Evolutionary conservation across 2,113 vertebrate species (phyloP).

Genomic region (Gorilla gorilla): DNA sequence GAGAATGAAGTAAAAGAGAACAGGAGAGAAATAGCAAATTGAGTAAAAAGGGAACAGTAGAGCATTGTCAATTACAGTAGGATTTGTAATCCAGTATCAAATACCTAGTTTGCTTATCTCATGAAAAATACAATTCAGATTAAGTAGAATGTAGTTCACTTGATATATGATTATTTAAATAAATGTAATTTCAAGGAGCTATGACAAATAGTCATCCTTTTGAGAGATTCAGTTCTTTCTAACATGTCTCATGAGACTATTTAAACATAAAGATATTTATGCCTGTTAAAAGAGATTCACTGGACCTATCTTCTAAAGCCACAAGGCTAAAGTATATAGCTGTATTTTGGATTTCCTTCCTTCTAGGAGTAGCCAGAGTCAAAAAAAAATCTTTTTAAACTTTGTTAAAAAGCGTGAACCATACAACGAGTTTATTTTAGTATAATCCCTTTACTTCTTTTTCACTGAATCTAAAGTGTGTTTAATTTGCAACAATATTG

Average conservation of each 20-base stretch:
- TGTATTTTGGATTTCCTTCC: neutral
- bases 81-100: neutral
- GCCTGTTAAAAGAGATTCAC: neutral
- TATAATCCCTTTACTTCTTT: neutral
- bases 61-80: neutral
- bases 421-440: conserved; percentile 2
- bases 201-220: neutral
- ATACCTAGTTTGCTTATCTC: neutral
- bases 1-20: neutral
- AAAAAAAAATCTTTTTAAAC: neutral
- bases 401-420: neutral
- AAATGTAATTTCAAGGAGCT: neutral
- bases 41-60: neutral
- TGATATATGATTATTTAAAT: neutral
- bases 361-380: neutral
- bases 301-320: neutral
- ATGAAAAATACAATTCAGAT: neutral
- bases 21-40: too few species aligned
- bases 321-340: neutral
- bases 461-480: neutral
- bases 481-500: neutral
- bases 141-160: neutral
- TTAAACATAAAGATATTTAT: neutral
- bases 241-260: neutral
- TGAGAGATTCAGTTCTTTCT: neutral